Percentiles rank a stretch among this genome's conserved stretches.
Conservation (phyloP, 2,888 invertebrate genomes). For the Drosophila mettleri region DNA sequence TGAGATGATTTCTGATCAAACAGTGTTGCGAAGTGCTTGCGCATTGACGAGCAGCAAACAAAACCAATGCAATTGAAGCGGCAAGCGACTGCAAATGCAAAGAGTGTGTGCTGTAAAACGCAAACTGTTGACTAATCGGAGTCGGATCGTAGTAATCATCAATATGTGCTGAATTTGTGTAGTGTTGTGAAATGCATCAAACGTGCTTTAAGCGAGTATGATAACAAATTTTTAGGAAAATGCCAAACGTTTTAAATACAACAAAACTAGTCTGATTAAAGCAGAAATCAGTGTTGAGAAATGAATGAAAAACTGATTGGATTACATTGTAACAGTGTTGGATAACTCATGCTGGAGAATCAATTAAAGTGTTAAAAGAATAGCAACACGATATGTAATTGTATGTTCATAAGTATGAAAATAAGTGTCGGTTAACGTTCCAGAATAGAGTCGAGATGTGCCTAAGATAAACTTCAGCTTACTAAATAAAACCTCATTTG, state of each 20-base stretch:
- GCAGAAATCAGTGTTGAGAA: background rate
- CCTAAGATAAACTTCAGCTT: too few relatives aligned
- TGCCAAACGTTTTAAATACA: background rate
- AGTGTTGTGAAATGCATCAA: background rate
- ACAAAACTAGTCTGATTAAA: background rate
- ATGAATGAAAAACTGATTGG: background rate
- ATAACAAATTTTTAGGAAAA: too few relatives aligned
- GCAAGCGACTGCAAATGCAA: background rate
- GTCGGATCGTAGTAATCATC: too few relatives aligned
- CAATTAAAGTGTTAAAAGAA: too few relatives aligned
- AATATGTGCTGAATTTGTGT: too few relatives aligned
- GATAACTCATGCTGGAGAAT: background rate
- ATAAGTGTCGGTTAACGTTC: too few relatives aligned
- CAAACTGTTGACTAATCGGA: background rate
- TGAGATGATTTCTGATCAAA: background rate
- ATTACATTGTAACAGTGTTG: too few relatives aligned
- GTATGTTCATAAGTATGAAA: too few relatives aligned
- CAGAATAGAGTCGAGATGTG: too few relatives aligned
- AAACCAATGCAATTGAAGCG: background rate
- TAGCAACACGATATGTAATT: too few relatives aligned
- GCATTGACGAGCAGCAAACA: background rate
- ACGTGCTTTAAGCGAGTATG: too few relatives aligned
- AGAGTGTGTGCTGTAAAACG: background rate
- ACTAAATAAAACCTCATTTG: too few relatives aligned
- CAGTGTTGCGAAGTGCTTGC: constrained; percentile 16